Conservation (phyloP, 2,797 vertebrate species). For the Enteromius thamalakanensis region DNA sequence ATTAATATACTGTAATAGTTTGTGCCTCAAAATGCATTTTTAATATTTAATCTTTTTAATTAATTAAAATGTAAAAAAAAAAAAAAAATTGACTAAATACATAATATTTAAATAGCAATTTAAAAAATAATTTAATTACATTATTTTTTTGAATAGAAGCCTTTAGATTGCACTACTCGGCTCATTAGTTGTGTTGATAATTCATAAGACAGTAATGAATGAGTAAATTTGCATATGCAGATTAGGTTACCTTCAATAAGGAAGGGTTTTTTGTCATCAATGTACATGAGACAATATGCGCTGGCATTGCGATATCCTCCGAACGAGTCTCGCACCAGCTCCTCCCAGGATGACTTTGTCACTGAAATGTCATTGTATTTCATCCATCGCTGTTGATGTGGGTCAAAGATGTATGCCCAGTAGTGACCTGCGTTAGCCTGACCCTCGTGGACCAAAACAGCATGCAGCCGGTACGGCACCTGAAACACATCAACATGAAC, state of each 20-base stretch:
- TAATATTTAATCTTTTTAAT: not conserved
- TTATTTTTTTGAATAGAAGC: not conserved
- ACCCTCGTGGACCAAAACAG: conserved; percentile 96
- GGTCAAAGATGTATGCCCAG: conserved; percentile 98
- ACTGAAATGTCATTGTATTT: conserved; percentile 99
- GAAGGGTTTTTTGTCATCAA: conserved; percentile 95
- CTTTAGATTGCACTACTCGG: not conserved
- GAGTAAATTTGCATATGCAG: not conserved
- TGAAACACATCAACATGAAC: conserved; percentile 56
- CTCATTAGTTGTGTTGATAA: not conserved
- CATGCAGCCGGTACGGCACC: conserved; percentile 96
- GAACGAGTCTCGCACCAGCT: conserved; percentile 95
- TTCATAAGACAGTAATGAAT: not conserved
- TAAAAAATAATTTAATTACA: conserved; percentile 25
- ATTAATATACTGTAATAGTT: not conserved
- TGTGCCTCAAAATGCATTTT: not conserved
- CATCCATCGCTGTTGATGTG: conserved; percentile 93
- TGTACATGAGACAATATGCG: conserved; percentile 99
- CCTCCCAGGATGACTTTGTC: conserved; percentile 97
- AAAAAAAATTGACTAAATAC: not conserved
- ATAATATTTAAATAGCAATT: too few relatives aligned
- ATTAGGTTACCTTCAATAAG: conserved; percentile 89
- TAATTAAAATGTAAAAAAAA: not conserved
- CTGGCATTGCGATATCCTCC: conserved; percentile 98
- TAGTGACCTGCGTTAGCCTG: conserved; percentile 98